Base-by-base conservation (phyloP, 2,113 vertebrate genomes). In the Psephotus haematonotus region DNA sequence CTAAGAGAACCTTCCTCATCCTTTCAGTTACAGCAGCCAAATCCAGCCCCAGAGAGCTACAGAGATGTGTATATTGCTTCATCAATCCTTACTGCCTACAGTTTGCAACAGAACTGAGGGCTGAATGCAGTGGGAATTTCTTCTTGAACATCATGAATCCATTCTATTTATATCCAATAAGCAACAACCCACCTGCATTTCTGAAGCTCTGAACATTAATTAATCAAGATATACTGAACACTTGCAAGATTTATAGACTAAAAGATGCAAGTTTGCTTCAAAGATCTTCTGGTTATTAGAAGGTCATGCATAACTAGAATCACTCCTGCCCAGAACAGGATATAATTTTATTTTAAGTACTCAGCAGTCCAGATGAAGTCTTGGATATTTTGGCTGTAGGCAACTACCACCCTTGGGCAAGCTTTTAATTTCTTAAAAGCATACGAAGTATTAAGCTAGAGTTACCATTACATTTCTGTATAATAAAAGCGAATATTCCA, bases 91-190 rank as follows among this genome's bases (percentile, higher is more conserved):
- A 33, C 24, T 59, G n/a, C 14, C 25, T 79, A 41, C 13, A 41
- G 8, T 31, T 31, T 70, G 23, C n/a, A 89, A 39, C 19, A 64
- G 41, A 86, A 49, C 9, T 19, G 52, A 74, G 9, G 8, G 10
- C 18, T 49, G 46, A 84, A 72, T 71, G 46, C 0, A 0, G 23
- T 17, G 9, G 27, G 46, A 75, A 46, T 81, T 70, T 67, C 24
- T 75, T 82, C 60, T 46, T 0, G 0, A 63, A 59, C 11, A 82
- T 44, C 50, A 57, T 37, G 25, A 24, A 23, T 77, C 6, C 17
- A 8, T 81, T 75, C 77, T 59, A 55, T 75, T 87, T 75, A 33
- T 39, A 82, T 33, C 57, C 35, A 23, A 11, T 47, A 47, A 79
- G 6, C 20, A 82, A 43, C 17, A 76, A 43, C 6, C 76, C 35